These are phyloP conservation scores for Acleris cristana DNA, from an alignment of 2,888 invertebrate species.

Conservation along the genomic window DNA sequence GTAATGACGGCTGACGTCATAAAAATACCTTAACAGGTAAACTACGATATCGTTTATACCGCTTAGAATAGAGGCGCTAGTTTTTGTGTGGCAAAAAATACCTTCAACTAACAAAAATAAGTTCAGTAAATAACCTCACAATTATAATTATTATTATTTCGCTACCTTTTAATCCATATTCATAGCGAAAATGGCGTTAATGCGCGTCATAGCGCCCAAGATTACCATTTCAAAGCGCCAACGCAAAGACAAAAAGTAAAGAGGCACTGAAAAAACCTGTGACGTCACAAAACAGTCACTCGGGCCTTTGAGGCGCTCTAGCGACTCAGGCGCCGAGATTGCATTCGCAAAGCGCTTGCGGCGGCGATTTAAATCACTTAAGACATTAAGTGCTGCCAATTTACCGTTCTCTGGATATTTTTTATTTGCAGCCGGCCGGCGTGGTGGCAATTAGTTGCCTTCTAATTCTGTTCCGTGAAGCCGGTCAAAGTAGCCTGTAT, in stretches of 20 bases:
- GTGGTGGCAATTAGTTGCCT: constrained; percentile 4
- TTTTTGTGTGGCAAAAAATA: too few relatives aligned
- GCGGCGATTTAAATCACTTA: constrained; percentile 35
- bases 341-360: constrained; percentile 35
- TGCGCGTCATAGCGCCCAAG: constrained; percentile 33
- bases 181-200: constrained; percentile 30
- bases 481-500: too few relatives aligned
- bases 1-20: too few relatives aligned
- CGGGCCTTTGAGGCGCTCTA: constrained; percentile 26
- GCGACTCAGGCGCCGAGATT: constrained; percentile 31
- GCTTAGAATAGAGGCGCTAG: too few relatives aligned
- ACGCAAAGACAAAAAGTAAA: constrained; percentile 48
- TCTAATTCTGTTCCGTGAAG: background rate
- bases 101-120: too few relatives aligned
- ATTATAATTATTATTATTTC: too few relatives aligned
- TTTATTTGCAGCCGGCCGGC: constrained; percentile 9
- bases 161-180: constrained; percentile 15
- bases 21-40: too few relatives aligned
- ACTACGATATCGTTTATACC: too few relatives aligned
- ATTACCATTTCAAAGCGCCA: constrained; percentile 53
- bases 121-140: too few relatives aligned
- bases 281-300: constrained; percentile 32
- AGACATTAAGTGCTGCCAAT: constrained; percentile 36
- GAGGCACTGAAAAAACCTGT: constrained; percentile 39
- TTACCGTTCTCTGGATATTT: constrained; percentile 18